Base-by-base conservation (phyloP, 1,140 invertebrate genomes). In the Harpegnathos saltator region DNA sequence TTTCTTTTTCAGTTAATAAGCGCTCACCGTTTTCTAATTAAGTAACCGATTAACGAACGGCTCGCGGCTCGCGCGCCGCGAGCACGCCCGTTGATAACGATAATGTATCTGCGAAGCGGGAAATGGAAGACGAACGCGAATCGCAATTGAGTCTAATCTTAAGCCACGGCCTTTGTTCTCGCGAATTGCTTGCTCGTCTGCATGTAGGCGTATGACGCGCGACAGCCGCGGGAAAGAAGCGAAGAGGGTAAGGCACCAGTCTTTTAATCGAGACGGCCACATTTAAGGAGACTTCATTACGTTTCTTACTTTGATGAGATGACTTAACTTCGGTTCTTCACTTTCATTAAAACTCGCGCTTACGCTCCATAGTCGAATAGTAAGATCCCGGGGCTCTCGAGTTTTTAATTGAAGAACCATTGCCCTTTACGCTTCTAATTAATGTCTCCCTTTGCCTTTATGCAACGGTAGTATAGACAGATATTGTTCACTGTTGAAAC, bases 341-440 rank as follows among this genome's bases (percentile, higher is more conserved):
- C 63, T 85, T 85, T 81, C 85, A 75, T 86, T 86, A 69, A 74
- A 86, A 85, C 69, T 71, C 68, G 33, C 3, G 66, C 56, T 65
- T 52, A 38, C 56, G 75, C 78, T 85, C 52, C 58, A 75, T 44
- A 50, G 44, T 82, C 29, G 38, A 69, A 85, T 73, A 82, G 75
- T 82, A 75, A 56, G 65, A 85, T 74, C 66, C 61, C n/a, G 56
- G 7, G 68, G 66, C 80, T 74, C 54, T 2, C 17, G 82, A 86
- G 83, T 85, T 86, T 85, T 86, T 86, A 82, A 86, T 86, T 86
- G 80, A 85, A 85, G 29, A 56, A 69, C 62, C 50, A 33, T 54
- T 73, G 22, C 52, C 75, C 50, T 38, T 82, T 73, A 9, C 33
- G 14, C 58, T 24, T 29, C 38, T 85, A 86, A 86, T 86, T 86